Conservation (phyloP, 2,113 vertebrate species). For the Balaeniceps rex region DNA sequence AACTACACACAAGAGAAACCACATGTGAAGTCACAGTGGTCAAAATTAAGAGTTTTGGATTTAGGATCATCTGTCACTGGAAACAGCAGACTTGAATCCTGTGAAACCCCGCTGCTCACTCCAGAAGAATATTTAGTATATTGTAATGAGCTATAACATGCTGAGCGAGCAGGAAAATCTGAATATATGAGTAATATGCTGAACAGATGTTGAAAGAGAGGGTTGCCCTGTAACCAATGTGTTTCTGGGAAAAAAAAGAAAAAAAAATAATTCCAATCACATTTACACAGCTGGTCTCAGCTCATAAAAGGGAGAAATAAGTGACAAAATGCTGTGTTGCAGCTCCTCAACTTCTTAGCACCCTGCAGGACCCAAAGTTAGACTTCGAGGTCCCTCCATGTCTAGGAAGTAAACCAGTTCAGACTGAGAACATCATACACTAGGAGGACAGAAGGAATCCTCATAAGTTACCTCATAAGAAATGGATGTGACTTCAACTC, state of each 20-base stretch:
- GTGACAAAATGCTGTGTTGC: not conserved
- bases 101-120: not conserved
- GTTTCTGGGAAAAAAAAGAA: not conserved
- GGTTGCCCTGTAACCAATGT: not conserved
- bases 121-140: not conserved
- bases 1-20: not conserved
- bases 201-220: slow-evolving; percentile 6
- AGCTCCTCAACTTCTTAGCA: not conserved
- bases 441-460: not conserved
- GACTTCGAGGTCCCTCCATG: not conserved
- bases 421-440: not conserved
- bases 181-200: not conserved
- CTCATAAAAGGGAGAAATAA: not conserved
- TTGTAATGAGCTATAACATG: not conserved
- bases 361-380: not conserved
- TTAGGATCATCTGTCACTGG: not conserved
- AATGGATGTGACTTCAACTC: not conserved
- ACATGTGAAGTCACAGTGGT: not conserved
- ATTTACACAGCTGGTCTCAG: not conserved
- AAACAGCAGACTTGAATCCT: not conserved
- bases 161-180: slow-evolving; percentile 14
- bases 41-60: not conserved
- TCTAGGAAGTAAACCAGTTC: not conserved
- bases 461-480: not conserved
- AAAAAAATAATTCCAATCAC: not conserved